Base-by-base conservation (phyloP, 2,797 vertebrate species). In the Fringilla coelebs region DNA sequence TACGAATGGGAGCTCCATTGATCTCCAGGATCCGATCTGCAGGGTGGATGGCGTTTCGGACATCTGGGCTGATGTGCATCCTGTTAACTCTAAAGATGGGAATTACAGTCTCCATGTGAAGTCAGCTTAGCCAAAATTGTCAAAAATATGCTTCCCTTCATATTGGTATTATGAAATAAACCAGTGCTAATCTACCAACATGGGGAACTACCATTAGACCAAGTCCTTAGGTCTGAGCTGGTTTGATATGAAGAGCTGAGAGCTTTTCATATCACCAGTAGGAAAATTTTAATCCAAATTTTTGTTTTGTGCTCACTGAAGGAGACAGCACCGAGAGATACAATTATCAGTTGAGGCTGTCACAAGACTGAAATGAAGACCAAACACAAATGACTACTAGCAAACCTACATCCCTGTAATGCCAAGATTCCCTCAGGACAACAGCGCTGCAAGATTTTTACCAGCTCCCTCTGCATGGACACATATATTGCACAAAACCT, bases 11-110 rank as follows among this genome's bases (percentile, higher is more conserved):
- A 93, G 98, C 97, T 88, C 99, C 99, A 15, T 99, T 99, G 85
- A 99, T 99, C 97, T 99, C 99, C 96, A 99, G 97, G 95, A 99
- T 99, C 52, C 98, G 98, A 97, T 99, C 99, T 17, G 99, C 99
- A 17, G 99, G 98, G 58, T 99, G 99, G 97, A 99, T 99, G 96
- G 99, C 98, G 6, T 99, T 99, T 80, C 98, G 98, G 89, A 99
- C 98, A 92, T 99, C 99, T 17, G 99, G 98, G 93, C 99, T 99
- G 96, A 99, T 99, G 63, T 99, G 98, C 98, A 98, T 98, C 83
- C 98, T 98, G 94, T 98, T 98, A 89, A 99, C 99, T 94, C 99
- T 99, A 96, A 79, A 83, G 34, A 61, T 7, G 17, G 85, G 68
- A 91, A 74, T 83, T 46, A 88, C 2, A 71, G 58, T 5, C 14